Base-by-base conservation (phyloP, 2,797 vertebrate species). In the Ctenosaura bakeri region DNA sequence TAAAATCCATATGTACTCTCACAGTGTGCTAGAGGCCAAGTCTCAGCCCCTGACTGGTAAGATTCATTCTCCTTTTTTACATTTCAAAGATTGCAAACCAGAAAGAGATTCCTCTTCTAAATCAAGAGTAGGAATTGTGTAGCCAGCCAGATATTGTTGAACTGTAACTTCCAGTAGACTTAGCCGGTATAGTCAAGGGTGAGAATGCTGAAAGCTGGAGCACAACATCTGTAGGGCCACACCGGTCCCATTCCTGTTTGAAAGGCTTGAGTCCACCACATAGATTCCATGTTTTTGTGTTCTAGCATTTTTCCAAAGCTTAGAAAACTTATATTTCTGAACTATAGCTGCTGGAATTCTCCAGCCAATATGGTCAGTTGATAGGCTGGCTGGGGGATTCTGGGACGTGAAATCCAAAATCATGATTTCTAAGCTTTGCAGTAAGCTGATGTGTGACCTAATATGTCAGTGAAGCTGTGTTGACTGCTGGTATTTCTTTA, bases 251-350 rank as follows among this genome's bases (percentile, higher is more conserved):
- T 26, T 4, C 32, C 66, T n/a, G 5, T 24, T n/a, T n/a, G 29
- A 54, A 91, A 50, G 12, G 4, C 1, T 35, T 0, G 0, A 1
- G 1, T 0, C 1, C 16, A 0, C 0, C 0, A 10, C 64, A 6
- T 24, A 64, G 18, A 10, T 66, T 77, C n/a, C 35, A 46, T 29
- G 38, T 38, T 18, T 52, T 77, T 82, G 38, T 24, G 24, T 82
- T 42, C 32, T 78, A n/a, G 29, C n/a, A 46, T 38, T 86, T 69
- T 91, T 12, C 66, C 66, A 69, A 29, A 69, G 29, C 66, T 32
- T 32, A 32, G 66, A 69, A 69, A 32, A 69, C 12, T 12, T 13
- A 1, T 69, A 13, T 29, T 69, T 69, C 66, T 69, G 29, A 32
- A 69, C 29, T 12, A 69, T 1, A 69, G 29, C 10, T 69, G 2